These are phyloP conservation scores for Balaeniceps rex DNA, from an alignment of 2,113 vertebrate genomes.

Conservation along the genomic window DNA sequence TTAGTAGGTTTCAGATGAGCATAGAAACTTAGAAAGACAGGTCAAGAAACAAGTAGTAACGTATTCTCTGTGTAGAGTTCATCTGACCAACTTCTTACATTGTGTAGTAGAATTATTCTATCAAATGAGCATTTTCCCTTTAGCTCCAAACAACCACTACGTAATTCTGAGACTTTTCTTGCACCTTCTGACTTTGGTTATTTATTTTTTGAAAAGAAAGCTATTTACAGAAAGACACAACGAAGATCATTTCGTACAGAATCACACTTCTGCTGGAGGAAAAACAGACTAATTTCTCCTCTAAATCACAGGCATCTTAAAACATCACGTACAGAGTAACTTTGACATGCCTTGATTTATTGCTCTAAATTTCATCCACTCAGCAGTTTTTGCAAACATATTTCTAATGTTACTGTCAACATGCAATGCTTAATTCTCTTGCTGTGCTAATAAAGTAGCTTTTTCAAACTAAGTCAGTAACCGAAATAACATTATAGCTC, in stretches of 20 bases:
- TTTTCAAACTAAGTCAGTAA: constrained; percentile 24
- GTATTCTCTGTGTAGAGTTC: not conserved
- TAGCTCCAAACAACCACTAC: not conserved
- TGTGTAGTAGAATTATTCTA: not conserved
- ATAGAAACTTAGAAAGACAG: not conserved
- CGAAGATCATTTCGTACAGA: not conserved
- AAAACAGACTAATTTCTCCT: not conserved
- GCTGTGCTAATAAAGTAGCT: constrained; percentile 41
- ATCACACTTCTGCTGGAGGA: not conserved
- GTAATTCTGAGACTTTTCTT: not conserved
- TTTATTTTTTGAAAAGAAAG: not conserved
- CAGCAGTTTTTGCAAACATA: not conserved
- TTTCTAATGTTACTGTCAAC: constrained; percentile 41
- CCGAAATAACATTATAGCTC: not conserved
- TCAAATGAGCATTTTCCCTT: not conserved
- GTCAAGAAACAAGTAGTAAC: not conserved
- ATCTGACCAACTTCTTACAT: not conserved
- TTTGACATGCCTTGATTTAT: constrained; percentile 18
- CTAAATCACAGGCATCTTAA: constrained; percentile 26
- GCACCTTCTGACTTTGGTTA: not conserved
- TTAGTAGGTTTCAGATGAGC: not conserved
- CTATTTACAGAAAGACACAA: not conserved
- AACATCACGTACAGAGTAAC: not conserved
- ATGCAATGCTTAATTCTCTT: not conserved
- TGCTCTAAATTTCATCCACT: constrained; percentile 36